Conservation (phyloP, 23 tunicate genomes). For the Botrylloides violaceus region DNA sequence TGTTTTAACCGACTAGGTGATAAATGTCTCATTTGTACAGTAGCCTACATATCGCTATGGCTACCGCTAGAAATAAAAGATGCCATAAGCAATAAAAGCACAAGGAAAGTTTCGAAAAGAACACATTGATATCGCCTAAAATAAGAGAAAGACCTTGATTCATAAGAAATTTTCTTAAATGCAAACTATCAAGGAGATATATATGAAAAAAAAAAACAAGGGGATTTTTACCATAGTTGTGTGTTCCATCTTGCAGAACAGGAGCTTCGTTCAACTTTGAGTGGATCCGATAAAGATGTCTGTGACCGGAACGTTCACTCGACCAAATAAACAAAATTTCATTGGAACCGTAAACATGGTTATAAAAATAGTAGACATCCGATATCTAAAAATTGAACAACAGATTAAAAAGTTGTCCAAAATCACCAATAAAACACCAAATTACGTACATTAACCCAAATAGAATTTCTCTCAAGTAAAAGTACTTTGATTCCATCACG, state of each 20-base stretch:
- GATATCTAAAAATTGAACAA: constrained; percentile 43
- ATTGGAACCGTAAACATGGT: constrained; percentile 26
- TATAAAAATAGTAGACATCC: constrained; percentile 60
- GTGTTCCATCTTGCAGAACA: background rate
- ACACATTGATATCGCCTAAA: too few species aligned
- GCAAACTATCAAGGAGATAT: too few species aligned
- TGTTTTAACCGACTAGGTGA: too few species aligned
- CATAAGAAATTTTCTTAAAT: too few species aligned
- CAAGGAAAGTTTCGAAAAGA: too few species aligned
- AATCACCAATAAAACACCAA: background rate
- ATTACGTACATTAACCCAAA: constrained; percentile 19
- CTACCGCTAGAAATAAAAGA: too few species aligned
- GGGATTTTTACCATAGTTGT: background rate
- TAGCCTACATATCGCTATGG: too few species aligned
- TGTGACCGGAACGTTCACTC: constrained; percentile 66
- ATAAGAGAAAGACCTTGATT: too few species aligned
- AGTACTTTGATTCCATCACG: constrained; percentile 3
- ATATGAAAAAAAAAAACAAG: too few species aligned
- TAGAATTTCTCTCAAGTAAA: constrained; percentile 2
- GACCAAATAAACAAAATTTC: constrained; percentile 77
- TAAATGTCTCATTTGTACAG: too few species aligned
- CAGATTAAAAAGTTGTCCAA: background rate
- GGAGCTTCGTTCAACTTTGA: constrained; percentile 36
- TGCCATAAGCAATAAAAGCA: too few species aligned
- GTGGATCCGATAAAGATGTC: constrained; percentile 65